Percentiles rank a stretch among this genome's conserved stretches.
Evolutionary conservation across 64 coral and sea anemone genomes (phyloP).

Genomic region (Porites australiensis): DNA sequence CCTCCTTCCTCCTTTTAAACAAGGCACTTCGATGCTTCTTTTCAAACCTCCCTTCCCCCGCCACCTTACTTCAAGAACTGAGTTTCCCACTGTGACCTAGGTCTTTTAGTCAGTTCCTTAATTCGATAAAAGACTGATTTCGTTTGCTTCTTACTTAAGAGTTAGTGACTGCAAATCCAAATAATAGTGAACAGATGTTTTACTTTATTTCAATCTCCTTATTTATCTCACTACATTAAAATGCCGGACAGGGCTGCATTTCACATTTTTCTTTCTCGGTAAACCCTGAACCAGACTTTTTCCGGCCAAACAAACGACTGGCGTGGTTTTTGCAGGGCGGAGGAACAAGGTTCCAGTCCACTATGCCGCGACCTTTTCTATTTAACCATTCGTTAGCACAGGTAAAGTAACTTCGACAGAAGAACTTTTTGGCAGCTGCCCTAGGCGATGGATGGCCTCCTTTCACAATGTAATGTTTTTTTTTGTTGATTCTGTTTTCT

Average conservation of each 20-base stretch:
- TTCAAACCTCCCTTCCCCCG: too few species aligned
- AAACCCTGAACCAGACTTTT: background rate
- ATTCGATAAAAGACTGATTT: too few species aligned
- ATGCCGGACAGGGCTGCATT: background rate
- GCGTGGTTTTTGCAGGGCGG: background rate
- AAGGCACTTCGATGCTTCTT: too few species aligned
- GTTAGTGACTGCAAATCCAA: too few species aligned
- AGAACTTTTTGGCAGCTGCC: background rate
- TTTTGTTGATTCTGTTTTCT: background rate
- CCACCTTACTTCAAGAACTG: too few species aligned
- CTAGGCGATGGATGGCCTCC: background rate
- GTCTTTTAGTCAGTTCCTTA: too few species aligned
- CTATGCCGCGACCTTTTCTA: background rate
- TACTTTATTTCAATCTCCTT: too few species aligned
- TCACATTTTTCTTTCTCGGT: background rate
- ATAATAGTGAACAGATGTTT: too few species aligned
- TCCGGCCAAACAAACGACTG: background rate
- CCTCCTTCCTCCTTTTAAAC: too few species aligned
- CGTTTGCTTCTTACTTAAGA: too few species aligned
- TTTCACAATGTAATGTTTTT: background rate
- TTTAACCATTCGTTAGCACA: background rate
- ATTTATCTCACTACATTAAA: background rate
- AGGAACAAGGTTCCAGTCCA: background rate
- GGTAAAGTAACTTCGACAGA: background rate
- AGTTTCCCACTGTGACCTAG: too few species aligned